Evolutionary conservation across 1,140 invertebrate genomes (phyloP).

Genomic region (Nephila pilipes): DNA sequence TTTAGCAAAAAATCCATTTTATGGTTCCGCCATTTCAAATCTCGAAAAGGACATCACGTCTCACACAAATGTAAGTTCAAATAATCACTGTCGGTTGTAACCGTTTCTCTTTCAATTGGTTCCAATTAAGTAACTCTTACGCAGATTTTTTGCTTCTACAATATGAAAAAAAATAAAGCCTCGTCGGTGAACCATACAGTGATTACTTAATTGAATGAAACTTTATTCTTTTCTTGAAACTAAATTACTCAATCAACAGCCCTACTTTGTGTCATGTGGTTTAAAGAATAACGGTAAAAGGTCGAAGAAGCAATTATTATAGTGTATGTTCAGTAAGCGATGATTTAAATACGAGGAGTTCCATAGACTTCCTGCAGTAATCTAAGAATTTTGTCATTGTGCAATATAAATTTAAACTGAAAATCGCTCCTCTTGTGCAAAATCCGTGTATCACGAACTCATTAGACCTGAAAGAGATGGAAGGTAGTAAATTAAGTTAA

Average conservation of each 20-base stretch:
- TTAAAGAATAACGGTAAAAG: not conserved
- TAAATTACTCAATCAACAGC: not conserved
- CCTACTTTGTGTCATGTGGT: not conserved
- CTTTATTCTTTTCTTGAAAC: not conserved
- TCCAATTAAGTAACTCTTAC: not conserved
- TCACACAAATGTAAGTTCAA: not conserved
- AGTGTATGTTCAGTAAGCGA: not conserved
- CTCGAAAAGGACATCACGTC: not conserved
- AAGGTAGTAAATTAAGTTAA: constrained; percentile 8
- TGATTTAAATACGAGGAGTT: not conserved
- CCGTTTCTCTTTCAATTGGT: not conserved
- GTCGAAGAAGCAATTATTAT: not conserved
- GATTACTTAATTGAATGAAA: not conserved
- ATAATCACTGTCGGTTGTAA: not conserved
- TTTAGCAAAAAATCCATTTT: not conserved
- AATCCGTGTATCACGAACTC: constrained; percentile 21
- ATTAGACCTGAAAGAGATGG: constrained; percentile 14
- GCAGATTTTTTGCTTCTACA: not conserved
- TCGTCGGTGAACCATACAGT: not conserved
- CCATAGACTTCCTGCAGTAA: not conserved
- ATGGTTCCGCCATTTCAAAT: not conserved
- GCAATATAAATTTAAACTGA: not conserved
- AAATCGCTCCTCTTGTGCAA: constrained; percentile 26
- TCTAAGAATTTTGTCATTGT: not conserved
- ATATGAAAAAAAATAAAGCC: not conserved